These are phyloP conservation scores for Melinaea menophilus DNA, from an alignment of 2,888 invertebrate species.

Conservation along the genomic window DNA sequence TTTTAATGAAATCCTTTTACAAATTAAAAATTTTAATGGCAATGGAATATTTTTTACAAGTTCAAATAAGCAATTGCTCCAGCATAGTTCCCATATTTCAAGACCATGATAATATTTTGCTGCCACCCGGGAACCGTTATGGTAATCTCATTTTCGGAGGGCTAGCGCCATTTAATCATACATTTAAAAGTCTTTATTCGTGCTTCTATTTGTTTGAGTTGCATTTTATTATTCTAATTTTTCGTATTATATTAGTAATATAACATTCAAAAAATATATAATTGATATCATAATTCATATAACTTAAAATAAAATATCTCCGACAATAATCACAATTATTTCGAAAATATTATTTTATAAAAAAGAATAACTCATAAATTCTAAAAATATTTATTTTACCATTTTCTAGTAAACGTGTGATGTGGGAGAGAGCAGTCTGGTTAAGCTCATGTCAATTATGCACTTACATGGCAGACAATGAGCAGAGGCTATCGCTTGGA, in stretches of 20 bases:
- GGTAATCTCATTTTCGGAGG: slow-evolving; percentile 28
- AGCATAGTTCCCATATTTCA: slow-evolving; percentile 30
- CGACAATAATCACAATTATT: too few species aligned
- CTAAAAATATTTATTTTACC: background rate
- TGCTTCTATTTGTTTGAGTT: slow-evolving; percentile 10
- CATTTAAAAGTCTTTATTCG: slow-evolving; percentile 21
- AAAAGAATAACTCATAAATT: background rate
- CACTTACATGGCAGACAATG: slow-evolving; percentile 54
- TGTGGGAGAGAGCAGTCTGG: slow-evolving; percentile 17
- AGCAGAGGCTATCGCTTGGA: slow-evolving; percentile 54
- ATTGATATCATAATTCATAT: too few species aligned
- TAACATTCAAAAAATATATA: too few species aligned
- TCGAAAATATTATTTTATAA: too few species aligned
- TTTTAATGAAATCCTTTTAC: too few species aligned
- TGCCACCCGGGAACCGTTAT: slow-evolving; percentile 30
- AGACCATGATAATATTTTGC: slow-evolving; percentile 29
- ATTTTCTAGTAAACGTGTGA: slow-evolving; percentile 23
- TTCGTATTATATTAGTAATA: too few species aligned
- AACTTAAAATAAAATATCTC: too few species aligned
- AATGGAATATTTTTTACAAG: background rate
- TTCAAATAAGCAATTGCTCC: slow-evolving; percentile 16
- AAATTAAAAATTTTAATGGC: background rate
- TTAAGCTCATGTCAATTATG: slow-evolving; percentile 51
- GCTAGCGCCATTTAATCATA: slow-evolving; percentile 17
- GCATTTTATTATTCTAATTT: too few species aligned